Evolutionary conservation across 2,797 vertebrate species (phyloP).

Genomic region (Poeciliopsis presidionis): DNA sequence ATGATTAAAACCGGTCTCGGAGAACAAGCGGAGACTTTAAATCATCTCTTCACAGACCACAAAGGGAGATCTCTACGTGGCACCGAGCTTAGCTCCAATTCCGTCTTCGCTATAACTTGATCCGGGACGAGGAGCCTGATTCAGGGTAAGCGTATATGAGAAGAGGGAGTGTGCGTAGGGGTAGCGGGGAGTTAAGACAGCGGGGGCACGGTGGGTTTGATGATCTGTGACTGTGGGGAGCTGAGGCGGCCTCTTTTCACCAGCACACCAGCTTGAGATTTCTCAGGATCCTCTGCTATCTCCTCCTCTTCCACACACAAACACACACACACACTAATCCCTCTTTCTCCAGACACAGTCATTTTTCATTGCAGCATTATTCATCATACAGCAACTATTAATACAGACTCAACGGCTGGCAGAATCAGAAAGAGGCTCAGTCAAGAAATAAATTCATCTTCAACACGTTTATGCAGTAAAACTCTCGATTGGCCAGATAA

Average conservation of each 20-base stretch:
- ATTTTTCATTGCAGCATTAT: not conserved
- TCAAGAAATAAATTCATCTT: not conserved
- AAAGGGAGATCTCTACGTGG: not conserved
- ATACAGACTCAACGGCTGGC: not conserved
- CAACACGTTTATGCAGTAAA: not conserved
- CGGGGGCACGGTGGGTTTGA: slow-evolving; percentile 59
- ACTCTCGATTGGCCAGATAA: not conserved
- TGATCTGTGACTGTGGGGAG: slow-evolving; percentile 47
- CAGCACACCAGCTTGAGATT: slow-evolving; percentile 7
- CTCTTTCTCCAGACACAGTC: not conserved
- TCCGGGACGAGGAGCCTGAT: slow-evolving; percentile 35
- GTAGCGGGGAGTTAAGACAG: slow-evolving; percentile 50
- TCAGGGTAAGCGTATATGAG: slow-evolving; percentile 45
- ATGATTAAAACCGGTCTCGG: not conserved
- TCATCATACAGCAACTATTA: not conserved
- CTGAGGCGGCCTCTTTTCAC: slow-evolving; percentile 13
- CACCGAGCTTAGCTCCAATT: not conserved
- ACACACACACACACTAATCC: not conserved
- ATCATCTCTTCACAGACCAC: not conserved
- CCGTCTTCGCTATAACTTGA: slow-evolving; percentile 12
- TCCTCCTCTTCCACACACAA: not conserved
- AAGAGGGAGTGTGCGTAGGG: slow-evolving; percentile 13
- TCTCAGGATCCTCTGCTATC: not conserved
- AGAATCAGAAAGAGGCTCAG: not conserved
- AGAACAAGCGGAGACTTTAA: not conserved